Conservation (phyloP, 2,888 invertebrate species). For the Formica aserva region DNA sequence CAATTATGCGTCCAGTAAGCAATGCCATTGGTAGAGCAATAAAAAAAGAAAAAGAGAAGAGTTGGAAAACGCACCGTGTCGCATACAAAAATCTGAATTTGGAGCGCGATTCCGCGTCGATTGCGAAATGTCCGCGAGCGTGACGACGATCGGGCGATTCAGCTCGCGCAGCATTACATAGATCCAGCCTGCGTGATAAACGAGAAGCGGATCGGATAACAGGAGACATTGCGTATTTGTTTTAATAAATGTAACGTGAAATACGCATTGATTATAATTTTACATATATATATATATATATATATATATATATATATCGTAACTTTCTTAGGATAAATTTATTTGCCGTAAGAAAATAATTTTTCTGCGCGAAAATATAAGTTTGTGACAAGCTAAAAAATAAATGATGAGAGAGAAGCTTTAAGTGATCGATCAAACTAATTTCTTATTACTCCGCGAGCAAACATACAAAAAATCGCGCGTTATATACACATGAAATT, state of each 20-base stretch:
- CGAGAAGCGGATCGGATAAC: neutral
- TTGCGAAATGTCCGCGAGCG: constrained; percentile 11
- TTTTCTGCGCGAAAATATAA: neutral
- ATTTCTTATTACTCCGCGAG: neutral
- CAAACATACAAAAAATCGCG: neutral
- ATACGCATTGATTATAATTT: neutral
- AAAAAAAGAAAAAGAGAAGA: neutral
- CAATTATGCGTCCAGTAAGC: constrained; percentile 62
- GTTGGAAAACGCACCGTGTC: neutral
- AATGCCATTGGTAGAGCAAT: constrained; percentile 56
- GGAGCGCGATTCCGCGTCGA: constrained; percentile 16
- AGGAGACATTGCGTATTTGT: neutral
- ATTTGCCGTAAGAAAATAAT: neutral
- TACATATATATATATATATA: neutral
- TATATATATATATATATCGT: neutral
- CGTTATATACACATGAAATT: neutral
- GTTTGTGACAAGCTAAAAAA: neutral
- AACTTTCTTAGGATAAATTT: neutral
- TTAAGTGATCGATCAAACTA: constrained; percentile 6
- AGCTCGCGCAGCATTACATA: neutral
- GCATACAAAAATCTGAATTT: constrained; percentile 24
- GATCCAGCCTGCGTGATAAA: constrained; percentile 7
- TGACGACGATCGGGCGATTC: constrained; percentile 16
- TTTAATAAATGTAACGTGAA: neutral
- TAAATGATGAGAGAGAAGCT: neutral